Percentiles rank a stretch among this genome's conserved stretches.
These are phyloP conservation scores for Gadus macrocephalus DNA, from an alignment of 2,113 vertebrate species.

Conservation along the genomic window DNA sequence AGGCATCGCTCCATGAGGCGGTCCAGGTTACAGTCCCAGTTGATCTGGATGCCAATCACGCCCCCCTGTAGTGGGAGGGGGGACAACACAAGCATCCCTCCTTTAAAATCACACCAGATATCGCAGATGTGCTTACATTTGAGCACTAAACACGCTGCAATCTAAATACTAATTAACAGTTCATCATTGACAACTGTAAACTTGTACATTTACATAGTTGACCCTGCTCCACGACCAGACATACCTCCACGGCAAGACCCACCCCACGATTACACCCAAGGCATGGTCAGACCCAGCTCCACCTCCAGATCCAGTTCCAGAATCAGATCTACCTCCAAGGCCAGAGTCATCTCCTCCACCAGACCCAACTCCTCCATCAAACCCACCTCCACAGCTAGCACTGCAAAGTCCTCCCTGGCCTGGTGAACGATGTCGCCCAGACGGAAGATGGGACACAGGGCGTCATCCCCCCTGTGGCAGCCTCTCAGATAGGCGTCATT, in stretches of 20 bases:
- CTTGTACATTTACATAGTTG: too few species aligned
- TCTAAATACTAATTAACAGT: too few species aligned
- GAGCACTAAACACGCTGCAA: too few species aligned
- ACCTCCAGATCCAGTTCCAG: background rate
- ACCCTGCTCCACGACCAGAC: too few species aligned
- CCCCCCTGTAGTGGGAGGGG: conserved; percentile 71
- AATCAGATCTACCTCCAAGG: background rate
- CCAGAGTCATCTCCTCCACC: too few species aligned
- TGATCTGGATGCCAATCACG: conserved; percentile 82
- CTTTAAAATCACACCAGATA: too few species aligned
- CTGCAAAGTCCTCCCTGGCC: conserved; percentile 76
- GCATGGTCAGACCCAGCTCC: background rate
- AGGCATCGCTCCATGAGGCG: conserved; percentile 62
- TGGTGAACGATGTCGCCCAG: conserved; percentile 76
- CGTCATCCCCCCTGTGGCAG: conserved; percentile 62
- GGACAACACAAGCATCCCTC: background rate
- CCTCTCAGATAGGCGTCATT: conserved; percentile 61
- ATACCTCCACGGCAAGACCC: background rate
- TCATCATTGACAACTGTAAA: too few species aligned
- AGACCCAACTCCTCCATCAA: background rate
- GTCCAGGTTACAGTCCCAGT: conserved; percentile 85
- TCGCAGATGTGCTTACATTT: too few species aligned
- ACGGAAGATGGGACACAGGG: conserved; percentile 78
- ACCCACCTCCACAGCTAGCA: conserved; percentile 77
- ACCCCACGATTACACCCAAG: background rate